Evolutionary conservation across 2,797 vertebrate genomes (phyloP).

Genomic region (Poliocrania exsul): DNA sequence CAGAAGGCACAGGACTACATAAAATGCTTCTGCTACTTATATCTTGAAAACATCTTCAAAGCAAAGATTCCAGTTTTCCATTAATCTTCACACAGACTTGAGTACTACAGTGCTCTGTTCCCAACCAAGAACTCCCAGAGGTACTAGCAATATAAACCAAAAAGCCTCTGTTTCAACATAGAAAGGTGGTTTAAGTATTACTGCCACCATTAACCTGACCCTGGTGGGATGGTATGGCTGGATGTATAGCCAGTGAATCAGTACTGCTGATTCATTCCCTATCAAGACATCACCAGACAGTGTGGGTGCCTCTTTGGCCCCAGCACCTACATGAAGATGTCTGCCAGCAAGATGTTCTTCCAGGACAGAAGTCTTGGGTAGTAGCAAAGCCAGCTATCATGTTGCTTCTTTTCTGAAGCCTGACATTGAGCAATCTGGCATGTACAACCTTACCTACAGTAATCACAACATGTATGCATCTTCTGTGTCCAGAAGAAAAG

Average conservation of each 20-base stretch:
- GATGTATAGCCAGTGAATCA: not conserved
- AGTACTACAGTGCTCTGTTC: not conserved
- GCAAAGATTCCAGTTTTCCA: not conserved
- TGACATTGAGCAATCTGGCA: not conserved
- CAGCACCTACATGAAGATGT: not conserved
- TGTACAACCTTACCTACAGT: fast-evolving
- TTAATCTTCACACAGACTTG: not conserved
- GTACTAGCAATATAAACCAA: not conserved
- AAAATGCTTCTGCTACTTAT: not conserved
- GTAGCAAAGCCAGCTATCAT: not conserved
- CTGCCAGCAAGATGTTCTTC: not conserved
- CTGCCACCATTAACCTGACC: not conserved
- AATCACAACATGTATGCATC: fast-evolving
- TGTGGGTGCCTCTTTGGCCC: not conserved
- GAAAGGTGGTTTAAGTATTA: not conserved
- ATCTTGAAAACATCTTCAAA: not conserved
- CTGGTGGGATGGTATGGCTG: not conserved
- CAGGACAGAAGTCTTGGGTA: not conserved
- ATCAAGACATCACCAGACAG: not conserved
- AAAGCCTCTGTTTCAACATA: not conserved
- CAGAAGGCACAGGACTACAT: not conserved
- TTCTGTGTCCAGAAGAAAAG: not conserved
- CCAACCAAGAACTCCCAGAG: not conserved
- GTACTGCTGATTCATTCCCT: not conserved
- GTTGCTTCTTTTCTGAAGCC: not conserved